These are phyloP conservation scores for Actinostola sp. DNA, from an alignment of 92 coral and sea anemone species.

Conservation along the genomic window DNA sequence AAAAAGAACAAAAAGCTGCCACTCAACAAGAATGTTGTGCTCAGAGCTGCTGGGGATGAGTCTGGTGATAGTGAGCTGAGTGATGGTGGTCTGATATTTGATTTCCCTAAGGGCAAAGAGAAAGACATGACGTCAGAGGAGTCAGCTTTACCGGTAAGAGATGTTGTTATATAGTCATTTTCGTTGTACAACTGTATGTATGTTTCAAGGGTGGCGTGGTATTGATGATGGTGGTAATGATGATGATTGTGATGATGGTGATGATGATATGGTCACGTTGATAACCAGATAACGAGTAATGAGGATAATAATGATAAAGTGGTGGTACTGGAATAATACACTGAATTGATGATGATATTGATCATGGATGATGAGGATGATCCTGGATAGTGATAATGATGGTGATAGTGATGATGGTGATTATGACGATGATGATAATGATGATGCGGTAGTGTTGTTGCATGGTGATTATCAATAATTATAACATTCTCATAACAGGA, in stretches of 20 bases:
- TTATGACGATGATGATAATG: background rate
- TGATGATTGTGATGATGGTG: background rate
- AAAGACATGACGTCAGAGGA: constrained; percentile 22
- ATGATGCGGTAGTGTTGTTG: background rate
- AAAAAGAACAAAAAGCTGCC: constrained; percentile 41
- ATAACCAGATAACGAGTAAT: no score
- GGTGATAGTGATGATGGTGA: background rate
- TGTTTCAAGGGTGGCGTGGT: background rate
- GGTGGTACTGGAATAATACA: no score
- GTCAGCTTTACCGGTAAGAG: constrained; percentile 54
- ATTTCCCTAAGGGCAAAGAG: constrained; percentile 4
- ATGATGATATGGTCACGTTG: no score
- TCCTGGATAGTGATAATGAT: background rate
- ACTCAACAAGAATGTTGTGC: constrained; percentile 31
- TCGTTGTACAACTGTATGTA: background rate
- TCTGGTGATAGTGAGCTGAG: constrained; percentile 74
- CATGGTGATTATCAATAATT: background rate
- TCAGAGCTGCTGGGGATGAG: constrained; percentile 73
- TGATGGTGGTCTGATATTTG: constrained; percentile 45
- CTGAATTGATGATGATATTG: background rate
- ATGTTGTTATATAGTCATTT: background rate
- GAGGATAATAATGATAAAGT: no score
- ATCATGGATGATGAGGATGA: background rate
- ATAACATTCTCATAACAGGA: background rate
- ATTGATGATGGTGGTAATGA: background rate